Evolutionary conservation across 2,113 vertebrate species (phyloP), one percentile per base, ranked within the genome.

Genomic region (Seriola quinqueradiata): DNA sequence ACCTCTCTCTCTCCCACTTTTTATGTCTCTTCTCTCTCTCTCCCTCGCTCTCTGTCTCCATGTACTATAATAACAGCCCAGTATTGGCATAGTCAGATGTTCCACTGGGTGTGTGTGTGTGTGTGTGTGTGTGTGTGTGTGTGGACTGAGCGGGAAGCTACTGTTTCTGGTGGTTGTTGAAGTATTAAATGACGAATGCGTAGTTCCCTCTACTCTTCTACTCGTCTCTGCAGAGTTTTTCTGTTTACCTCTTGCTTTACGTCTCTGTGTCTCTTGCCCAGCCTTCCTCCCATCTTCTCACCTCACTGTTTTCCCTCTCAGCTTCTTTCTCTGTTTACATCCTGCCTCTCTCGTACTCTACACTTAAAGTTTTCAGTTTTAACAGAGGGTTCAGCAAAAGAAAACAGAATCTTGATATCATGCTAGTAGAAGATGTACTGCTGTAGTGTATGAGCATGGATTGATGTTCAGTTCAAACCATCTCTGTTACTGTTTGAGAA

Each of bases 61-160:
- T 75, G 10, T 11, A 42, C 61, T 38, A 55, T 77, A 77, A 88
- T 84, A 84, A 86, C 68, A 80, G 65, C 9, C 17, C 23, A 2
- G 44, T 14, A 6, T 44, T 48, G 70, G 65, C 66, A 16, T 1
- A 72, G 79, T 92, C 88, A 92, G 36, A 85, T 77, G 77, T 92
- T 92, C 90, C 90, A 83, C 70, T 81, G 70, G 28, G 65, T 77
- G 75, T 79, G 60, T 89, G 81, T 5, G 46, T 75, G 40, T 70
- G 23, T 3, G 12, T 63, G 32, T 73, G 44, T 52, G 50, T 55
- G 36, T 28, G 70, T 71, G 58, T 75, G 82, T 70, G 54, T 54
- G 76, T 54, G 55, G 71, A 71, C 50, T 16, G 65, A 66, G 71
- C 52, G 82, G 70, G 60, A 66, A 70, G 82, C 80, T 70, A 23